phyloP scores from a whole-genome alignment of 2,888 invertebrate species.

The Plusia festucae region DNA sequence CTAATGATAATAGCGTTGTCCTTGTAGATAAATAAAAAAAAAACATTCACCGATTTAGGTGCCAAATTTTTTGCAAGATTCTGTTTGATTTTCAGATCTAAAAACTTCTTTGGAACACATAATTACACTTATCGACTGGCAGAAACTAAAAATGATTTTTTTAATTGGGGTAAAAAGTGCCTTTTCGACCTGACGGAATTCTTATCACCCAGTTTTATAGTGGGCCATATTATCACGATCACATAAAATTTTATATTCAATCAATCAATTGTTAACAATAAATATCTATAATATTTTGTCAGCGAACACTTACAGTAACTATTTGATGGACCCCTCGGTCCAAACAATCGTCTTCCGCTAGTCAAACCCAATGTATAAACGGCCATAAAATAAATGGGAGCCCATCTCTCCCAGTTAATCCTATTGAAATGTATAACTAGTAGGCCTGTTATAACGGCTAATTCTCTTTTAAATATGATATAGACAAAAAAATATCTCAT shows the following conservation, averaged over 20 bases:
- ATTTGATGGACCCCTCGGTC: slow-evolving; percentile 73
- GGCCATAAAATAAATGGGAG: slow-evolving; percentile 51
- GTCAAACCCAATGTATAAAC: slow-evolving; percentile 26
- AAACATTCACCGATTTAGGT: too few relatives aligned
- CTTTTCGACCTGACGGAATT: neutral
- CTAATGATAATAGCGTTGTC: too few relatives aligned
- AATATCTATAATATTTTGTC: slow-evolving; percentile 80
- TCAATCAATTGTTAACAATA: slow-evolving; percentile 60
- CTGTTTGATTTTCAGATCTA: too few relatives aligned
- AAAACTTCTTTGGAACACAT: too few relatives aligned
- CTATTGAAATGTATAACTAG: slow-evolving; percentile 22
- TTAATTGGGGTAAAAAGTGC: neutral
- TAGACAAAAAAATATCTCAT: too few relatives aligned
- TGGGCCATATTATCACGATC: slow-evolving; percentile 1
- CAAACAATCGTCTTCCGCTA: slow-evolving; percentile 59
- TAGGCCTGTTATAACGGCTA: neutral
- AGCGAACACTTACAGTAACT: slow-evolving; percentile 72
- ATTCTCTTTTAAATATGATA: neutral
- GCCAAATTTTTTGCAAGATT: too few relatives aligned
- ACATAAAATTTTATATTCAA: slow-evolving; percentile 34
- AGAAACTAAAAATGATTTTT: too few relatives aligned
- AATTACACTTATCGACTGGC: too few relatives aligned
- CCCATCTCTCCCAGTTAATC: slow-evolving; percentile 45
- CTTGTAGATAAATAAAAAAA: too few relatives aligned
- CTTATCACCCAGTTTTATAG: neutral